Evolutionary conservation across 92 coral and sea anemone species (phyloP).

Genomic region (Plumapathes pennacea): DNA sequence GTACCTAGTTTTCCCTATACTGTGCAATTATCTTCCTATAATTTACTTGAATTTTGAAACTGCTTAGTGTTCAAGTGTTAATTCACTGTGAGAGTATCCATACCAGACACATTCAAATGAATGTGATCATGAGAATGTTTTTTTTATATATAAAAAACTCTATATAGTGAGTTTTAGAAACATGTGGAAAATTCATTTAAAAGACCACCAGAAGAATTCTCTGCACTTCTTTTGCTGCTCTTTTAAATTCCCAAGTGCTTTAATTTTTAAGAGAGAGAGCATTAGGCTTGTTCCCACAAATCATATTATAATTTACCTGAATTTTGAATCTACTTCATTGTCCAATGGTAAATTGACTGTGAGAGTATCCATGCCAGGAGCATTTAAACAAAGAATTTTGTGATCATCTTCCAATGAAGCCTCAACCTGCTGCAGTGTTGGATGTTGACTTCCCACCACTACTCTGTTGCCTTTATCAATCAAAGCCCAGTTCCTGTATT

Average conservation of each 20-base stretch:
- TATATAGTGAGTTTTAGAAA: too few relatives aligned
- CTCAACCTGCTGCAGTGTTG: slow-evolving; percentile 67
- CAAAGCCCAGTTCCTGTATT: slow-evolving; percentile 65
- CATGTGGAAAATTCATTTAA: too few relatives aligned
- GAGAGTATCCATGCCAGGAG: slow-evolving; percentile 83
- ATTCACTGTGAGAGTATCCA: too few relatives aligned
- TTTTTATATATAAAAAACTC: too few relatives aligned
- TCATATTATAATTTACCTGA: slow-evolving; percentile 22
- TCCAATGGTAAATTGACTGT: slow-evolving; percentile 40
- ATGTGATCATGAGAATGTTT: too few relatives aligned
- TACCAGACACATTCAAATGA: too few relatives aligned
- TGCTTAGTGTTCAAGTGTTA: too few relatives aligned
- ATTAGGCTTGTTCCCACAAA: background rate
- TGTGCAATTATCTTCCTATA: too few relatives aligned
- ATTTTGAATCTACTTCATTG: slow-evolving; percentile 5
- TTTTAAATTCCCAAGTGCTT: background rate
- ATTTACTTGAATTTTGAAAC: too few relatives aligned
- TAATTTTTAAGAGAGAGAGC: background rate
- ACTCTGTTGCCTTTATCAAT: slow-evolving; percentile 54
- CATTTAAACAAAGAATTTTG: slow-evolving; percentile 55
- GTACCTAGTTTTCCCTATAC: too few relatives aligned
- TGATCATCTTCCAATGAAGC: slow-evolving; percentile 62
- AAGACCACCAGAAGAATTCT: too few relatives aligned
- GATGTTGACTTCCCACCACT: slow-evolving; percentile 47
- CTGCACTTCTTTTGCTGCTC: too few relatives aligned